Evolutionary conservation across 1,140 invertebrate genomes (phyloP), one percentile per base, ranked within the genome.

Genomic region (Pseudomyrmex sp.): DNA sequence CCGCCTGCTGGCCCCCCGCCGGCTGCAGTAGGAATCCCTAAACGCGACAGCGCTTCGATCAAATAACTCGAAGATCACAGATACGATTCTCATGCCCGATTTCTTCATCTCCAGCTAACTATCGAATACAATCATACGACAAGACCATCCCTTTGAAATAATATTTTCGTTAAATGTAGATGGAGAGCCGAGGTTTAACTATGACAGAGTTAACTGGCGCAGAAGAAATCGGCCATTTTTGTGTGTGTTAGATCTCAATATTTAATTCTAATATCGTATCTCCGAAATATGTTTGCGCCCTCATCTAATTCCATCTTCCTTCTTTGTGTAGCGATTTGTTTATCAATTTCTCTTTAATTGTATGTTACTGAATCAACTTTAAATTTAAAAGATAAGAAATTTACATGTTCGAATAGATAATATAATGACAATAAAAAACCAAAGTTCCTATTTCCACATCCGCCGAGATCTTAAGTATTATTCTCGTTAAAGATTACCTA

Each of bases 401-500:
- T 35, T 35, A 35, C 5, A 35, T 35, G 35, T 35, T 35, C 46
- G 66, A 59, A 52, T 70, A 44, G 65, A 77, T 35, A 35, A 35
- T 35, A 35, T 35, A 35, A 77, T 68, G 3, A 48, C 12, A 50
- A n/a, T 80, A 44, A 12, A 61, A 35, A 35, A 35, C 35, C 76
- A 20, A 80, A 20, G 23, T 70, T 23, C 58, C 54, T 80, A 80
- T 26, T 35, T 77, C 65, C 59, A 70, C 50, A 7, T 20, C 26
- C 23, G 66, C 15, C 15, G 44, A 72, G n/a, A 79, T 69, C 58
- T 35, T 0, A n/a, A 69, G 1, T 70, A 18, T 74, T 82, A 77
- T 15, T 1, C 46, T 44, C 18, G 44, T 61, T 5, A 62, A 48
- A 4, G 63, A 63, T 84, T 97, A 94, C 97, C 97, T 86, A 98